A percentile compares a stretch with the other conserved stretches of the same genome.
Conservation (phyloP, 2,797 vertebrate species). For the Mormyrops attenuatus region DNA sequence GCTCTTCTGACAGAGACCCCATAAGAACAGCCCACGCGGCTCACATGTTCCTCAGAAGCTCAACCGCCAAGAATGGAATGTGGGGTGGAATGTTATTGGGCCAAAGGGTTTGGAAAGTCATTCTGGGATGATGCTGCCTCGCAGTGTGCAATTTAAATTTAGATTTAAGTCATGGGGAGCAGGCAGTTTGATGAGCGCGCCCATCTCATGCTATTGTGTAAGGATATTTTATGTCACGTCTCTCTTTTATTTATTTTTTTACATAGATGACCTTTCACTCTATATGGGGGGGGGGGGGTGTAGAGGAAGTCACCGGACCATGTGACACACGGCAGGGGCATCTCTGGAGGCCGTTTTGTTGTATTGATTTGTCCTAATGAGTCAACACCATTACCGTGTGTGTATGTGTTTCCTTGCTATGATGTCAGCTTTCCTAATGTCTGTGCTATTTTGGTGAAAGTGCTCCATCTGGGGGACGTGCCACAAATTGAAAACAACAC, state of each 20-base stretch:
- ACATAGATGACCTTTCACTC: background rate
- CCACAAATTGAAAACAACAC: background rate
- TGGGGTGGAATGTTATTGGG: background rate
- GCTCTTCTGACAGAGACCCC: background rate
- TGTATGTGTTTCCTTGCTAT: background rate
- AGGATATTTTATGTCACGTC: background rate
- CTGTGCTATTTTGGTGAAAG: background rate
- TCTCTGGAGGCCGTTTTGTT: background rate
- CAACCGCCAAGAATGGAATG: background rate
- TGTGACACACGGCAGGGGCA: background rate
- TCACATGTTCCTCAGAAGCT: background rate
- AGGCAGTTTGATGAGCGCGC: background rate
- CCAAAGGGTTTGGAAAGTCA: background rate
- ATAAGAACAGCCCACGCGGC: background rate
- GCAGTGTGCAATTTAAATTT: background rate
- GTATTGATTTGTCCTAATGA: background rate
- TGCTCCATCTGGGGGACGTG: background rate
- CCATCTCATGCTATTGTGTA: background rate
- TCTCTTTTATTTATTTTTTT: background rate
- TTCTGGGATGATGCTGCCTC: background rate
- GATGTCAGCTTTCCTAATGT: background rate
- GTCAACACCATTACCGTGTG: background rate
- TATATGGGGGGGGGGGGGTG: background rate
- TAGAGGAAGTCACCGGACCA: background rate
- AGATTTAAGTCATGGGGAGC: background rate